These are phyloP conservation scores for Hemaris fuciformis DNA, from an alignment of 2,888 invertebrate genomes.

Conservation along the genomic window DNA sequence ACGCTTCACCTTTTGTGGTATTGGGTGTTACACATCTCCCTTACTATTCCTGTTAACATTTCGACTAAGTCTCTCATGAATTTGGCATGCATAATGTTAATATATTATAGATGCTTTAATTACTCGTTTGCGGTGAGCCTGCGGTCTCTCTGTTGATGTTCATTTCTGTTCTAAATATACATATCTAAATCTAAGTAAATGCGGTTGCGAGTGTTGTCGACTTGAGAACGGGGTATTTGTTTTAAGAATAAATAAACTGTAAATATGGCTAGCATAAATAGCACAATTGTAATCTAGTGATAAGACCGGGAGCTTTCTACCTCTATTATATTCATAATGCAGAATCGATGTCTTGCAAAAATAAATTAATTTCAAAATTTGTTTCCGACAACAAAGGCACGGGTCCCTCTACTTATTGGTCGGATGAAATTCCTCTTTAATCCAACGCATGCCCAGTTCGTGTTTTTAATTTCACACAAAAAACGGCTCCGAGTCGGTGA, in stretches of 20 bases:
- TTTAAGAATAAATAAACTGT: constrained; percentile 14
- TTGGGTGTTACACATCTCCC: constrained; percentile 74
- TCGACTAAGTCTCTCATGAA: constrained; percentile 67
- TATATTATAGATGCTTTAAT: constrained; percentile 77
- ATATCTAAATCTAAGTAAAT: constrained; percentile 11
- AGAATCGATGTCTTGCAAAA: constrained; percentile 62
- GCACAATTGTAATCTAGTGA: constrained; percentile 13
- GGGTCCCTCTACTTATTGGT: constrained; percentile 59
- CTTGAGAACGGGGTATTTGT: constrained; percentile 17
- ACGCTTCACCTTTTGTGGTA: constrained; percentile 73
- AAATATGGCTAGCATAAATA: constrained; percentile 10
- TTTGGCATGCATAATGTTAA: constrained; percentile 75
- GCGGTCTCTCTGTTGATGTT: constrained; percentile 58
- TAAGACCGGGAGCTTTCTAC: constrained; percentile 35
- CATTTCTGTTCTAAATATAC: constrained; percentile 40
- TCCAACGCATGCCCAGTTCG: constrained; percentile 74
- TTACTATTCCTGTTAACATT: constrained; percentile 61
- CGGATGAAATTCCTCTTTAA: constrained; percentile 73
- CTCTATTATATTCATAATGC: constrained; percentile 53
- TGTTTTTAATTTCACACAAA: constrained; percentile 80
- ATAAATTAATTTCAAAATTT: constrained; percentile 65
- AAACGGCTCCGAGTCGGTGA: constrained; percentile 74
- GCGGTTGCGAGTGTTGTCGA: constrained; percentile 13
- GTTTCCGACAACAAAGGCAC: constrained; percentile 59
- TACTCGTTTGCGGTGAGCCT: constrained; percentile 71